Evolutionary conservation across 64 coral and sea anemone genomes (phyloP), one percentile per base, ranked within the genome.

Genomic region (Montipora cactus): DNA sequence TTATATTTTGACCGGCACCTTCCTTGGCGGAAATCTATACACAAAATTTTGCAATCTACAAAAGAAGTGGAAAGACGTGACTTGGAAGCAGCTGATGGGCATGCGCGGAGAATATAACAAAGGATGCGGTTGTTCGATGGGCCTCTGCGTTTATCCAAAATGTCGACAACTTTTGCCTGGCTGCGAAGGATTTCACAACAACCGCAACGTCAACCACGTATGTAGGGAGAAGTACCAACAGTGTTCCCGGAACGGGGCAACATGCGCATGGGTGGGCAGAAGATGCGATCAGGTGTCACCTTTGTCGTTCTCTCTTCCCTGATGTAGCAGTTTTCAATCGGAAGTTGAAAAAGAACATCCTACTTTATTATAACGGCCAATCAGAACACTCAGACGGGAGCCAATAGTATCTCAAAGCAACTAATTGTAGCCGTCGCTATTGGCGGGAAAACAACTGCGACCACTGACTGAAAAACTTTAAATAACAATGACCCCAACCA

Each of bases 221-320:
- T 86, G 82, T 4, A 86, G 82, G 12, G 46, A 46, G 8, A 86
- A 86, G n/a, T 86, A 50, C 46, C 59, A 86, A 21, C 62, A 45
- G 4, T 86, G 82, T 22, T 4, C 45, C 45, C 3, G 46, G 0
- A 45, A 28, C 7, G 45, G 22, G 2, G 50, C 3, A 14, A 47
- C 7, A 49, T 46, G 82, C 19, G 47, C 44, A 48, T 68, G 45
- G 47, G 18, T 47, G 7, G 20, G 44, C 4, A 50, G 15, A 58
- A 11, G 55, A 12, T 22, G 52, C 20, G 55, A 8, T 37, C 78
- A 10, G 7, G 15, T 47, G 62, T 71, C 37, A 10, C 37, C 15
- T 8, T 48, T 49, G 19, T 5, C 64, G 49, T 3, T 62, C 81
- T 5, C 37, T 86, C 4, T 4, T 9, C 62, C 4, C 3, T 67